Conservation (phyloP, 1,140 invertebrate species). For the Zophobas morio region DNA sequence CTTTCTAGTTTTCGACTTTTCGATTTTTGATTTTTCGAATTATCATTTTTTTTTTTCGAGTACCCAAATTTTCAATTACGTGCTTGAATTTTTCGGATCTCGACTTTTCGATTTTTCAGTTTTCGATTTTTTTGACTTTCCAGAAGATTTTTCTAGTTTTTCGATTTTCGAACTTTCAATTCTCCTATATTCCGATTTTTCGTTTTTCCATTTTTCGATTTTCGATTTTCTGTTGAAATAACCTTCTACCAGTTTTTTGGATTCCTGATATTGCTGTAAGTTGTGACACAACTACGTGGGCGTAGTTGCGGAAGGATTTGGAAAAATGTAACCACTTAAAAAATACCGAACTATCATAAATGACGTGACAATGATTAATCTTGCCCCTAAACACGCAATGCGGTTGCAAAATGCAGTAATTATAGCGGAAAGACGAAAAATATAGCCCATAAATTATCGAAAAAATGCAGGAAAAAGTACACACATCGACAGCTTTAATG, state of each 20-base stretch:
- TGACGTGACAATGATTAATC: neutral
- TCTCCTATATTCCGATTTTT: too few relatives aligned
- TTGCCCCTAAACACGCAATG: neutral
- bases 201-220: too few relatives aligned
- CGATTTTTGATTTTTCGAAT: too few relatives aligned
- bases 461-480: slow-evolving; percentile 4
- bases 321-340: neutral
- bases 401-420: slow-evolving; percentile 3
- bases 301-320: neutral
- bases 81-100: too few relatives aligned
- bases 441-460: neutral
- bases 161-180: too few relatives aligned
- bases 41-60: too few relatives aligned
- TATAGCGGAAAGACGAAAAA: neutral
- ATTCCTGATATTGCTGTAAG: neutral
- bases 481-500: neutral
- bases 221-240: too few relatives aligned
- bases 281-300: neutral
- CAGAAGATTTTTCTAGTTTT: too few relatives aligned
- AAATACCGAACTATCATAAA: neutral
- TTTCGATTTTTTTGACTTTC: too few relatives aligned
- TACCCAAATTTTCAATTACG: too few relatives aligned
- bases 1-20: too few relatives aligned
- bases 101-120: too few relatives aligned
- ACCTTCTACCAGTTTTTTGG: neutral